Base-by-base conservation (phyloP, 1,140 invertebrate genomes). In the Drosophila chauvacae region DNA sequence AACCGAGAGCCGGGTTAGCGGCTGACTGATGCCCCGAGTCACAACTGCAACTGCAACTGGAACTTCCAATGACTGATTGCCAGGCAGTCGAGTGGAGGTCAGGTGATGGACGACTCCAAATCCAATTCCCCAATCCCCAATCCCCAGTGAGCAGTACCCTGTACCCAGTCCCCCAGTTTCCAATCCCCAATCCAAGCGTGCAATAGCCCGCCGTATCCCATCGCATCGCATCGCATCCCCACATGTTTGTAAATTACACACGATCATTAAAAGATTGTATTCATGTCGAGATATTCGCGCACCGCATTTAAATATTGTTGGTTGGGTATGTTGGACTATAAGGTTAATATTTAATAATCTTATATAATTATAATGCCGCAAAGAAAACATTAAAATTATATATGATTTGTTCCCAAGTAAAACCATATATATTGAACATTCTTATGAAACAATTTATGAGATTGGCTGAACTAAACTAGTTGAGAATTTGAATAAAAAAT, bases 241-340 rank as follows among this genome's bases (percentile, higher is more conserved):
- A 76, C 74, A 85, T 90, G 80, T 81, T 90, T 90, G 70, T 73
- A 88, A 88, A 88, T 90, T 88, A 88, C 86, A 90, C 85, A 88
- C 85, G 85, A 88, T 88, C 85, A 88, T 88, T 88, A 90, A 90
- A 90, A 88, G 85, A 88, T 88, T 88, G 85, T 81, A 85, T 90
- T 85, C 85, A 85, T 90, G 81, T 88, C 75, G 85, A 85, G 77
- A 79, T 90, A 90, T 90, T 90, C 39, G 74, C 66, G 70, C 48
- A 72, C 42, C 48, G 39, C 58, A 20, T 44, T 61, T 26, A 14
- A 18, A 45, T 35, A 18, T 9, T 0, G 9, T 5, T 16, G 0
- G 5, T 2, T 1, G 51, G 33, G 41, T 47, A 68, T 69, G 14
- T 23, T 10, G 11, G 16, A 20, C 0, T 1, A 44, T 3, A 45